Conservation (phyloP, 2,113 vertebrate genomes). For the Nothoprocta pentlandii region DNA sequence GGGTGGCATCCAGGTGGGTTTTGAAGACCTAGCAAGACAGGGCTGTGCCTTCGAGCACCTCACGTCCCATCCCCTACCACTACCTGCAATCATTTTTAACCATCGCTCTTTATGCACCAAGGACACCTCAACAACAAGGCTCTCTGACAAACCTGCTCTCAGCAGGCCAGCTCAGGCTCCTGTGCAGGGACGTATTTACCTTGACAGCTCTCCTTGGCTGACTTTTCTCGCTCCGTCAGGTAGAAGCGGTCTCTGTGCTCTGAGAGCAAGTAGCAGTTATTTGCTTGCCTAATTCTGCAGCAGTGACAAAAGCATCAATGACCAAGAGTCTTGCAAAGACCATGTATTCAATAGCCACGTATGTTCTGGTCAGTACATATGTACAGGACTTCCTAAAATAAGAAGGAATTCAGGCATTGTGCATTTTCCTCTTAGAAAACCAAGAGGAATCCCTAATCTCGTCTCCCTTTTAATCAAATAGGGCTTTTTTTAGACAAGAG, state of each 20-base stretch:
- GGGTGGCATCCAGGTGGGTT: too few relatives aligned
- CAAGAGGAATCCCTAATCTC: not conserved
- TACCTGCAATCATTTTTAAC: too few relatives aligned
- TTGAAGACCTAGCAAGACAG: not conserved
- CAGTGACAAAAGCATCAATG: not conserved
- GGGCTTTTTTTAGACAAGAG: not conserved
- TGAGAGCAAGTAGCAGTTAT: not conserved
- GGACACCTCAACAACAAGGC: too few relatives aligned
- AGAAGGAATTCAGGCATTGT: not conserved
- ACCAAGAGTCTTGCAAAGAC: not conserved
- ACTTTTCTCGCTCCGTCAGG: not conserved
- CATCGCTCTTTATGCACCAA: too few relatives aligned
- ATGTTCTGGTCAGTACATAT: not conserved
- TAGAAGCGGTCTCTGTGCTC: not conserved
- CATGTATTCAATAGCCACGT: fast-evolving
- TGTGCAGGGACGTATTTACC: not conserved
- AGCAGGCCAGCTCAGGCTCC: not conserved
- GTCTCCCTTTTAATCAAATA: not conserved
- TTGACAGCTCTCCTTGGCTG: not conserved
- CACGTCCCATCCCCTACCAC: not conserved
- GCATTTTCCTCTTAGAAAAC: not conserved
- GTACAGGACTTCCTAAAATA: not conserved
- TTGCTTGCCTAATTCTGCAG: not conserved
- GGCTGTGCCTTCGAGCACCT: not conserved
- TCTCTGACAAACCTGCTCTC: not conserved